Evolutionary conservation across 2,797 vertebrate species (phyloP), one percentile per base, ranked within the genome.

Genomic region (Apogon hyalosoma): DNA sequence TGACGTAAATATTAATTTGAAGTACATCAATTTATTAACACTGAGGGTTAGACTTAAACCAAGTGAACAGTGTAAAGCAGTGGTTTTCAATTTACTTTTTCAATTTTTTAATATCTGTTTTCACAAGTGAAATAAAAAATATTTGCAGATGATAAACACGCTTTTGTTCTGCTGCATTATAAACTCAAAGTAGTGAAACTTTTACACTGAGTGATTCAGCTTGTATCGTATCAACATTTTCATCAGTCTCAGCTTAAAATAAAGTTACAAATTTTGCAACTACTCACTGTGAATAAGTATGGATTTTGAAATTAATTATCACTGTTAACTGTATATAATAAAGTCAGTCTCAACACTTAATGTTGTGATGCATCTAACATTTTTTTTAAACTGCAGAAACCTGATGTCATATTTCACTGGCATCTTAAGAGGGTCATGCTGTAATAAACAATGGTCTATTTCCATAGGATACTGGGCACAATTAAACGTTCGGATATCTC

Each of bases 371-470:
- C 11, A 38, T 61, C 12, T 36, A 54, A 14, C 16, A 2, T 48
- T 63, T 51, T 36, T 36, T 21, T 14, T 28, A 28, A 28, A 28
- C 14, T 58, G 28, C n/a, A 66, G 49, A 69, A 39, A 10, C 51
- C 47, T 69, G 55, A 21, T 59, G n/a, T 50, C 0, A 60, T 47
- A 56, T 63, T 69, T 41, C 9, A 36, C 7, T 41, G 3, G 48
- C 36, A 38, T 73, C 55, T 54, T 48, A 72, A 68, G 2, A 48
- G 24, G 12, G 7, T 24, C 21, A 0, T 11, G 7, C 54, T 54
- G 24, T 65, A 41, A 57, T 53, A 48, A 79, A 87, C 87, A 87
- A 86, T 85, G 39, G 75, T 65, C 21, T 10, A 4, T 76, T 88
- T 87, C 84, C 84, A 79, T 19, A 77, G 61, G 78, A 87, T 53